Percentiles rank a stretch among this genome's conserved stretches.
Conservation (phyloP, 2,888 invertebrate genomes). For the Cyclophora punctaria region DNA sequence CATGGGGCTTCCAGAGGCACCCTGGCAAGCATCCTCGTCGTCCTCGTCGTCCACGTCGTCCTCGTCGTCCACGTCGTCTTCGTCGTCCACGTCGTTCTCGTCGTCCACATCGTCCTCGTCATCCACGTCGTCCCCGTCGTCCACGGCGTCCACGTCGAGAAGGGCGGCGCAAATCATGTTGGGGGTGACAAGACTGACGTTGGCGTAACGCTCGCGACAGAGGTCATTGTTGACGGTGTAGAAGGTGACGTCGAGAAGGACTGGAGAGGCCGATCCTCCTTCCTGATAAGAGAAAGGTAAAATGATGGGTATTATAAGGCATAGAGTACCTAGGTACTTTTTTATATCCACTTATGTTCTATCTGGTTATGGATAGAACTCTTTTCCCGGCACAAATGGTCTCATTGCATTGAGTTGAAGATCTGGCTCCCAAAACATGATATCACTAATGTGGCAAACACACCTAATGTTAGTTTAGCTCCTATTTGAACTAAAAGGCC, state of each 20-base stretch:
- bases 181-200: slow-evolving; percentile 21
- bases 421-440: no score
- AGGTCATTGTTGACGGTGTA: slow-evolving; percentile 5
- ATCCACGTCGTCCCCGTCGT: slow-evolving; percentile 29
- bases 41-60: slow-evolving; percentile 33
- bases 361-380: no score
- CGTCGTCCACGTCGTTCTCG: slow-evolving; percentile 29
- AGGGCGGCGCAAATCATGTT: slow-evolving; percentile 50
- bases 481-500: no score
- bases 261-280: neutral
- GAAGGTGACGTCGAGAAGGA: slow-evolving; percentile 2
- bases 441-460: no score
- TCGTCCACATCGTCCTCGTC: slow-evolving; percentile 4
- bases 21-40: slow-evolving; percentile 41
- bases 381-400: no score
- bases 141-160: slow-evolving; percentile 30
- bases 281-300: neutral
- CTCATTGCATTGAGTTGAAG: no score
- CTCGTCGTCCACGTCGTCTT: neutral
- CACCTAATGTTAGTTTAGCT: no score
- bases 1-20: slow-evolving; percentile 46
- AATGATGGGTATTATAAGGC: neutral
- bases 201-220: slow-evolving; percentile 4
- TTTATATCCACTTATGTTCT: neutral
- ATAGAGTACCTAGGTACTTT: neutral